Percentiles rank a stretch among this genome's conserved stretches.
Evolutionary conservation across 2,888 invertebrate genomes (phyloP).

Genomic region (Xiphydria camelus): DNA sequence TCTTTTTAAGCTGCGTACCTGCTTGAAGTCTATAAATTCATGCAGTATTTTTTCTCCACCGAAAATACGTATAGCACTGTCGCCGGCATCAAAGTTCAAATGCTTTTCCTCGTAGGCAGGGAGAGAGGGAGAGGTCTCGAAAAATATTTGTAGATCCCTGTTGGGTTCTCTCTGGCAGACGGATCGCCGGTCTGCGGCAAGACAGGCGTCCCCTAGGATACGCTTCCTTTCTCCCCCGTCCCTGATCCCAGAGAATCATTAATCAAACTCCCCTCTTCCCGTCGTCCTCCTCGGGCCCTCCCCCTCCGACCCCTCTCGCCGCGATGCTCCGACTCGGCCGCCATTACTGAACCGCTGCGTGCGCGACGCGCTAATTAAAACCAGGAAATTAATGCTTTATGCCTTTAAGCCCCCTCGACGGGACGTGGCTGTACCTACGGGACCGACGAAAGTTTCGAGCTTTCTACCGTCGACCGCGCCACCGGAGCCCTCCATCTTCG

Average conservation of each 20-base stretch:
- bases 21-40: no score
- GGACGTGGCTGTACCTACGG: slow-evolving; percentile 9
- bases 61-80: no score
- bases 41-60: no score
- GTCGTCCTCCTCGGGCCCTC: slow-evolving; percentile 22
- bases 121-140: slow-evolving; percentile 16
- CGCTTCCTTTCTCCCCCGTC: slow-evolving; percentile 25
- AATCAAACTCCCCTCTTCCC: slow-evolving; percentile 51
- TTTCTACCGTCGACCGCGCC: background rate
- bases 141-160: slow-evolving; percentile 20
- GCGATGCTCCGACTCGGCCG: slow-evolving; percentile 28
- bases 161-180: slow-evolving; percentile 15
- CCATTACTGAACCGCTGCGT: slow-evolving; percentile 51
- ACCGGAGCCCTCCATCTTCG: no score
- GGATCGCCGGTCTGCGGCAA: slow-evolving; percentile 35
- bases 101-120: slow-evolving; percentile 17
- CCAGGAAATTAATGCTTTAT: slow-evolving; percentile 55
- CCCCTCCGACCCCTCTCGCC: slow-evolving; percentile 20
- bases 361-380: slow-evolving; percentile 55
- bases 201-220: slow-evolving; percentile 50
- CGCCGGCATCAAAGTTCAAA: no score
- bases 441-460: slow-evolving; percentile 7
- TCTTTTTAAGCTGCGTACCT: no score
- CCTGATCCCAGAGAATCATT: slow-evolving; percentile 48
- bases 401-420: slow-evolving; percentile 28